Base-by-base conservation (phyloP, 1,140 invertebrate species). In the Holcopasites calliopsidis region DNA sequence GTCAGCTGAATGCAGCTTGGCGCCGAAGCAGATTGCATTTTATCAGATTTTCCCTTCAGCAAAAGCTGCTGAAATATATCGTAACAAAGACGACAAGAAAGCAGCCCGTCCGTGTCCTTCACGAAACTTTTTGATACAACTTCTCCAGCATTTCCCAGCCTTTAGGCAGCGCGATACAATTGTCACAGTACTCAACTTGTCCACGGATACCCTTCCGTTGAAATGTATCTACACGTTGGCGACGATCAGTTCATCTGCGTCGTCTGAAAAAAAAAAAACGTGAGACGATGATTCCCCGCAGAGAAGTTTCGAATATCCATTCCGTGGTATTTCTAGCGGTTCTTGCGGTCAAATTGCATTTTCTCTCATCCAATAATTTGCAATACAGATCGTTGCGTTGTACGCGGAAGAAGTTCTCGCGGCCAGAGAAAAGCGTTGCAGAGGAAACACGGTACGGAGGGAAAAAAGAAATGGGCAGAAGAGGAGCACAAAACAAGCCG, bases 241-340 rank as follows among this genome's bases (percentile, higher is more conserved):
- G 58, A 44, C 38, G 38, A 61, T 61, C 42, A 64, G 47, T 61
- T 44, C 35, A 26, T 61, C 18, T 49, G 13, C 49, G 18, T 11
- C 10, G 5, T 31, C 7, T 0, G 2, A 13, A 13, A 47, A 5
- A 16, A 21, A 33, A 28, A 31, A 49, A 62, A 62, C 28, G 42
- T 8, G 61, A 64, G 61, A 35, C 47, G 5, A 13, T 35, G n/a
- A 58, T 58, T 33, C 61, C 49, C 42, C 28, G 42, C 54, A 44
- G 54, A 55, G 50, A 50, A 47, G 68, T 70, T 71, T 71, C 55
- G 44, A 71, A 71, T 71, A 38, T 60, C 55, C 55, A 28, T n/a
- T n/a, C 4, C 21, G 21, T 28, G 52, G 6, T 49, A 60, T 38
- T 60, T 60, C 40, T 70, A 49, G 68, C 68, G 68, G 68, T 70